Evolutionary conservation across 2,113 vertebrate genomes (phyloP), one percentile per base, ranked within the genome.

Genomic region (Pelvicachromis taeniatus): DNA sequence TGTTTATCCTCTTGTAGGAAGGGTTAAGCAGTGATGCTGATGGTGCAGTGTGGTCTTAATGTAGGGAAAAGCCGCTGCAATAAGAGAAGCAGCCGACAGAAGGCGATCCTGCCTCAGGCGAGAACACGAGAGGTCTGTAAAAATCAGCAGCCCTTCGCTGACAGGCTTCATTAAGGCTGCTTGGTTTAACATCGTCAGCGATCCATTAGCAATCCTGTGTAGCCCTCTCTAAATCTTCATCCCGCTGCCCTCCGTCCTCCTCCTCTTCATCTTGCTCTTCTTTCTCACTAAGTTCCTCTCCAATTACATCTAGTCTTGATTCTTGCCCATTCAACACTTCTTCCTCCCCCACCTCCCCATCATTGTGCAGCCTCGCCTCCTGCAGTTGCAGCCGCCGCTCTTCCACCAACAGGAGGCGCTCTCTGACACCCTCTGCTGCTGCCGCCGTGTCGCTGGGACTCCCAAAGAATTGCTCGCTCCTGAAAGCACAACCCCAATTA

Each of bases 401-500:
- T 92, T 97, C 97, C 92, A 98, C 97, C 90, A 98, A 94, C 93
- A 98, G 97, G 95, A 99, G 98, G 93, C 97, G 97, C 93, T 99
- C 98, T 91, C 98, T 96, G 91, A 99, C 96, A 61, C 95, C 96
- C 91, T 99, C 98, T 14, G 98, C 98, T 50, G 97, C 96, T 53
- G 97, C 96, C 26, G 98, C 98, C 81, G 98, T 98, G 65, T 99
- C 98, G 31, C 97, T 96, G 50, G 98, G 97, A 91, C 96, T 99
- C 87, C 98, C 98, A 56, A 99, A 99, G 92, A 97, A 98, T 85
- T 99, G 98, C 93, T 99, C 98, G 42, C 96, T 97, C 95, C 98
- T 99, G 83, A 55, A 82, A 82, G 1, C 0, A 88, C 8, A 16
- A 8, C 7, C n/a, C 5, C 2, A 21, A 17, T 77, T 3, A 54